These are phyloP conservation scores for Drosophila suboccidentalis DNA, from an alignment of 2,888 invertebrate genomes.

Conservation along the genomic window DNA sequence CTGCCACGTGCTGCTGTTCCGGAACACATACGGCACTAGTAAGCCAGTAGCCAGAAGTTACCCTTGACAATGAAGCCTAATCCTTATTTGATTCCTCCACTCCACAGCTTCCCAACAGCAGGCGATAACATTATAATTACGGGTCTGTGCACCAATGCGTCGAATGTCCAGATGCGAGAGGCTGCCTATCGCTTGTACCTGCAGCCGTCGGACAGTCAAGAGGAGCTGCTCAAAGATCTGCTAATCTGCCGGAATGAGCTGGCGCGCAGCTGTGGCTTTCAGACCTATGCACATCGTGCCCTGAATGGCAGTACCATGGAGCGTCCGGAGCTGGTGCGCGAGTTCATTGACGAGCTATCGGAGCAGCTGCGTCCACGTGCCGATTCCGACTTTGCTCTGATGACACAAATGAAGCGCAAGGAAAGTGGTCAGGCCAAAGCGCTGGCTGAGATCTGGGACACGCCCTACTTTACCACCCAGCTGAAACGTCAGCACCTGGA, in stretches of 20 bases:
- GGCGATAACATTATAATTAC: constrained; percentile 91
- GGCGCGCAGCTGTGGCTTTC: constrained; percentile 95
- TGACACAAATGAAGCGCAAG: constrained; percentile 90
- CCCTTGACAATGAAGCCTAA: neutral
- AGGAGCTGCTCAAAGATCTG: constrained; percentile 90
- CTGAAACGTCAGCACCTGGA: constrained; percentile 90
- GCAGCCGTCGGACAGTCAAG: constrained; percentile 92
- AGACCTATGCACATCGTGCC: constrained; percentile 95
- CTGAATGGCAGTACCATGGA: constrained; percentile 95
- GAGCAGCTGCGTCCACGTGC: constrained; percentile 90
- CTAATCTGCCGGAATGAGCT: constrained; percentile 91
- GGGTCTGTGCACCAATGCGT: constrained; percentile 94
- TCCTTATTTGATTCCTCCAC: neutral
- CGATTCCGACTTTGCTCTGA: constrained; percentile 90
- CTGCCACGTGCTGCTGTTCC: constrained; percentile 90
- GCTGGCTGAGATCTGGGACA: constrained; percentile 92
- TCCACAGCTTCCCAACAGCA: constrained; percentile 87
- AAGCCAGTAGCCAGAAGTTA: constrained; percentile 83
- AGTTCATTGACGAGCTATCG: constrained; percentile 92
- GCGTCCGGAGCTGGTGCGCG: constrained; percentile 91
- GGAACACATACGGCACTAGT: constrained; percentile 90
- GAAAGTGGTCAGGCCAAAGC: constrained; percentile 76
- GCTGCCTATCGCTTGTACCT: constrained; percentile 95
- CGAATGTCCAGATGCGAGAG: constrained; percentile 92
- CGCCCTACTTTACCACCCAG: constrained; percentile 92